These are phyloP conservation scores for Yponomeuta sedellus DNA, from an alignment of 2,888 invertebrate genomes.

Conservation along the genomic window DNA sequence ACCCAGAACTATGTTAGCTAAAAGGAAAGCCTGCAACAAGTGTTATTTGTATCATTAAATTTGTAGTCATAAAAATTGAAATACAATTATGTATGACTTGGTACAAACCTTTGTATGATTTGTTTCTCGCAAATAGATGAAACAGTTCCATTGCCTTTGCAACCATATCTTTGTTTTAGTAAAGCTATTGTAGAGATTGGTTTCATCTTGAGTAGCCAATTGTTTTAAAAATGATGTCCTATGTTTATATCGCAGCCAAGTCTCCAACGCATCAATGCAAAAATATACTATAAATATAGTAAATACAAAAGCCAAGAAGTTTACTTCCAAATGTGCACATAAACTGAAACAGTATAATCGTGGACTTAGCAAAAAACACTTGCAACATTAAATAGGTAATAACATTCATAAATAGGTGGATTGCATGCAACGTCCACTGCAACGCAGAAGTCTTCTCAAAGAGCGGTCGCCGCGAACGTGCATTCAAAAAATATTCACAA, in stretches of 20 bases:
- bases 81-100: constrained; percentile 12
- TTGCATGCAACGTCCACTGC: background rate
- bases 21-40: constrained; percentile 60
- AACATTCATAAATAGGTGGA: background rate
- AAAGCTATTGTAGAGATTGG: background rate
- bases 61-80: constrained; percentile 8
- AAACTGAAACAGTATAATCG: constrained; percentile 40
- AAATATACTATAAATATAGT: constrained; percentile 38
- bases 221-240: constrained; percentile 57
- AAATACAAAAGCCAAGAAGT: constrained; percentile 46
- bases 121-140: constrained; percentile 50
- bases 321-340: constrained; percentile 48
- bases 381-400: too few relatives aligned
- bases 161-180: constrained; percentile 36
- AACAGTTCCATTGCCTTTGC: constrained; percentile 41
- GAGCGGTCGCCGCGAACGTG: too few relatives aligned
- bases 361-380: constrained; percentile 2
- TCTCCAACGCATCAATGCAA: constrained; percentile 55
- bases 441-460: too few relatives aligned
- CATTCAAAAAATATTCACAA: too few relatives aligned
- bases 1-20: constrained; percentile 52
- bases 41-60: background rate
- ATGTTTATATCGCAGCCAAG: constrained; percentile 64
- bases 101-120: constrained; percentile 58
- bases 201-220: constrained; percentile 39